These are phyloP conservation scores for Manis javanica DNA, from an alignment of 2,797 vertebrate genomes.

Conservation along the genomic window DNA sequence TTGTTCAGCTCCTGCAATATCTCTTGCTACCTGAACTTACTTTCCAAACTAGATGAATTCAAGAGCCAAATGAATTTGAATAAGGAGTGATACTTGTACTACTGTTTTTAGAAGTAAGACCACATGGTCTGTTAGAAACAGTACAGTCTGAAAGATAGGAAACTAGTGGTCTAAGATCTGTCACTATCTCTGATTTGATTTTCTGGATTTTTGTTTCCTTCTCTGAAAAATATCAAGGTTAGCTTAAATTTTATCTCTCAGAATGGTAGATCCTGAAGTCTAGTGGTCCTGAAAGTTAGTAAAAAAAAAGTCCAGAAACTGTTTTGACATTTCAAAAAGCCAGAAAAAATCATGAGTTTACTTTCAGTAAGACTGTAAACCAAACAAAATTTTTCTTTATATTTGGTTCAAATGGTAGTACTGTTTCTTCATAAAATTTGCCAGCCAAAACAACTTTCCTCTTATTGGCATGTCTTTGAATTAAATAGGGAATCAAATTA, in stretches of 20 bases:
- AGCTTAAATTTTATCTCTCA: background rate
- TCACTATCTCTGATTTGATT: background rate
- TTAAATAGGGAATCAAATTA: conserved; percentile 36
- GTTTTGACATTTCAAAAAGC: background rate
- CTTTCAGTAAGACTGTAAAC: background rate
- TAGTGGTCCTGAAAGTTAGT: background rate
- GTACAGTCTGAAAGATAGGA: background rate
- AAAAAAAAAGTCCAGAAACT: background rate
- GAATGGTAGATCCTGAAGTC: background rate
- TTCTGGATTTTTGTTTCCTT: background rate
- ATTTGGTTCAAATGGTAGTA: background rate
- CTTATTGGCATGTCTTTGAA: conserved; percentile 40
- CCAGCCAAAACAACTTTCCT: background rate
- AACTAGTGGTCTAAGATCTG: background rate
- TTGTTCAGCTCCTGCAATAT: background rate
- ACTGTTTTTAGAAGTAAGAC: background rate
- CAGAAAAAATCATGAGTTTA: background rate
- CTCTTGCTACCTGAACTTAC: background rate
- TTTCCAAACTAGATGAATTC: background rate
- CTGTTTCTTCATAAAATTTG: conserved; percentile 17
- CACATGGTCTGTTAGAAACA: background rate
- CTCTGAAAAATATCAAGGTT: background rate
- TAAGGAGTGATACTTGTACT: background rate
- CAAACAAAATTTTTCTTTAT: background rate
- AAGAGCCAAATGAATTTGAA: background rate